Conservation (phyloP, 1,140 invertebrate species). For the Bombus balteatus region DNA sequence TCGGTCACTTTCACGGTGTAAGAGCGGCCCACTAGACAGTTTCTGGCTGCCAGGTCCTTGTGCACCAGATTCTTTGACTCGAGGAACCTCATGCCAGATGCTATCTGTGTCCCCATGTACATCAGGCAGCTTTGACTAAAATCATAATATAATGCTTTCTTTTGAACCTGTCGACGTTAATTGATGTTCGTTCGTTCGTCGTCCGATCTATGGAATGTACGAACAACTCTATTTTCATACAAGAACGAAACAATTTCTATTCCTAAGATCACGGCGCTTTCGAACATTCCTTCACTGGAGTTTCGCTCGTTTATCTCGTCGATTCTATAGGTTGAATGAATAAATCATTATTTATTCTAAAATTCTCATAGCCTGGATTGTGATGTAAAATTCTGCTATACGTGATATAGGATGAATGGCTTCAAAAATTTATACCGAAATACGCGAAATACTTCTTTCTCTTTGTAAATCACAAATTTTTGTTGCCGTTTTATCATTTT, state of each 20-base stretch:
- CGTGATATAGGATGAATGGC: too few species aligned
- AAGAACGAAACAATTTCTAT: neutral
- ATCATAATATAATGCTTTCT: neutral
- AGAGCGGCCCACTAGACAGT: constrained; percentile 92
- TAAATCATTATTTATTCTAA: too few species aligned
- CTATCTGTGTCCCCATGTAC: constrained; percentile 93
- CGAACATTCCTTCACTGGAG: neutral
- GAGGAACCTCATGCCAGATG: constrained; percentile 94
- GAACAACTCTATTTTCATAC: constrained; percentile 8
- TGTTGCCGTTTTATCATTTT: neutral
- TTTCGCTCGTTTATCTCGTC: neutral
- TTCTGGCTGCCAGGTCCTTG: constrained; percentile 90
- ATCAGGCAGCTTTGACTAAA: constrained; percentile 91
- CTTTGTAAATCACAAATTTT: neutral
- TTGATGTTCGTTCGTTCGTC: neutral
- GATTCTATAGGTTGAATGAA: too few species aligned
- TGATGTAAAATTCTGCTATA: neutral
- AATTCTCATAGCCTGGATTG: neutral
- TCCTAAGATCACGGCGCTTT: neutral
- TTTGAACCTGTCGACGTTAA: neutral
- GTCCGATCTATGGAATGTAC: too few species aligned
- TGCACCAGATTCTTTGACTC: constrained; percentile 91
- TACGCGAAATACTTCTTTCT: too few species aligned
- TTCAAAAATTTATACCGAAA: too few species aligned
- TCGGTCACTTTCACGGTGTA: constrained; percentile 93